Conservation (phyloP, 1,140 invertebrate species). For the Holotrichia oblita region DNA sequence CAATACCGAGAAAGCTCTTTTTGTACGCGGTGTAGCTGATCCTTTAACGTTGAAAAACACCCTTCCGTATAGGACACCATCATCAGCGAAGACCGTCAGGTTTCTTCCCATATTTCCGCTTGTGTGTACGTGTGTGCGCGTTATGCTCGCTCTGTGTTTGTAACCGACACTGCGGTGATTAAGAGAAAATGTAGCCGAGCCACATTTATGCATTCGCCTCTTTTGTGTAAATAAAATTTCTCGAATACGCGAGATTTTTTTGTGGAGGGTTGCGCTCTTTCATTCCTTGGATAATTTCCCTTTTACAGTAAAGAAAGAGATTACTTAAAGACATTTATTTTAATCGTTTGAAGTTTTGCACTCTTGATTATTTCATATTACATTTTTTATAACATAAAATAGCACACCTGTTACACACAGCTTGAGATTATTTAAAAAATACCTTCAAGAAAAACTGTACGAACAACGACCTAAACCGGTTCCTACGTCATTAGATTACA, state of each 20-base stretch:
- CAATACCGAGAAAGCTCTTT: not conserved
- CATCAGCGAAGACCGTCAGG: no score
- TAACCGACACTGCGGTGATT: not conserved
- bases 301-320: not conserved
- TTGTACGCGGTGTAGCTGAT: not conserved
- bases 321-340: not conserved
- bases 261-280: not conserved
- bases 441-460: no score
- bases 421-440: no score
- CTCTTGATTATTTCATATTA: no score
- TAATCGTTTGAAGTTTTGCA: not conserved
- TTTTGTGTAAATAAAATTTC: not conserved
- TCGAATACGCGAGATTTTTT: not conserved
- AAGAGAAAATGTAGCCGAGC: conserved; percentile 12
- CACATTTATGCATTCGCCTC: not conserved
- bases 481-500: not conserved
- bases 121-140: no score
- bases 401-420: no score
- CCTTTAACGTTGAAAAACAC: no score
- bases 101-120: no score
- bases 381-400: no score
- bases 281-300: not conserved
- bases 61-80: not conserved
- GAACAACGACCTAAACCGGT: not conserved
- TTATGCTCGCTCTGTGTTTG: not conserved